Percentiles rank a stretch among this genome's conserved stretches.
phyloP scores from a whole-genome alignment of 2,888 invertebrate species.

The Drosophila siamana region DNA sequence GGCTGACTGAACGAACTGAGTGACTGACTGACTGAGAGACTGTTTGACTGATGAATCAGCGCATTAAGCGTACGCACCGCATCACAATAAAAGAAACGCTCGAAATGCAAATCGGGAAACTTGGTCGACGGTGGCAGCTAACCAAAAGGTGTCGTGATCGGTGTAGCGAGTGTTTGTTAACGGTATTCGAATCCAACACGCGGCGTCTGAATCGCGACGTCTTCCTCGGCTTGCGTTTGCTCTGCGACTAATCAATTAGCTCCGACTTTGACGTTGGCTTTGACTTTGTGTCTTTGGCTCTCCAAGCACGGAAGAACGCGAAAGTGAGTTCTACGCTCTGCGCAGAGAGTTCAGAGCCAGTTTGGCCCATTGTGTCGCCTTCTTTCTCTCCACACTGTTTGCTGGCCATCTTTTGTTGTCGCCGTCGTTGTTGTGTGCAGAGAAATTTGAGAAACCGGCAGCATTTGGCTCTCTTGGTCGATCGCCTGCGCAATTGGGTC shows the following conservation, averaged over 20 bases:
- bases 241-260: slow-evolving; percentile 67
- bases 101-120: slow-evolving; percentile 50
- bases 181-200: slow-evolving; percentile 24
- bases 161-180: slow-evolving; percentile 17
- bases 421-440: slow-evolving; percentile 26
- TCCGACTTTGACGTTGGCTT: slow-evolving; percentile 34
- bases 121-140: not conserved
- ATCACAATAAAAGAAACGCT: slow-evolving; percentile 12
- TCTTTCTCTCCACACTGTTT: not conserved
- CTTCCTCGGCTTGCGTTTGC: slow-evolving; percentile 43
- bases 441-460: slow-evolving; percentile 59
- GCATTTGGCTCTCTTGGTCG: slow-evolving; percentile 32
- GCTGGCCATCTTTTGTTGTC: not conserved
- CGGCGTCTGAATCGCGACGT: slow-evolving; percentile 21
- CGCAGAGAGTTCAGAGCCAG: not conserved
- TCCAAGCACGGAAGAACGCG: not conserved
- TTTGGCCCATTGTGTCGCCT: slow-evolving; percentile 7
- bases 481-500: slow-evolving; percentile 57
- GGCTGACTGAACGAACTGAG: no score
- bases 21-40: slow-evolving; percentile 6
- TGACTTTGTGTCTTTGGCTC: slow-evolving; percentile 3
- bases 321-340: not conserved
- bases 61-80: slow-evolving; percentile 23
- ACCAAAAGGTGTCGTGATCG: not conserved
- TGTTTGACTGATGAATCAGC: slow-evolving; percentile 57